Base-by-base conservation (phyloP, 2,113 vertebrate genomes). In the Rhagologus leucostigma region DNA sequence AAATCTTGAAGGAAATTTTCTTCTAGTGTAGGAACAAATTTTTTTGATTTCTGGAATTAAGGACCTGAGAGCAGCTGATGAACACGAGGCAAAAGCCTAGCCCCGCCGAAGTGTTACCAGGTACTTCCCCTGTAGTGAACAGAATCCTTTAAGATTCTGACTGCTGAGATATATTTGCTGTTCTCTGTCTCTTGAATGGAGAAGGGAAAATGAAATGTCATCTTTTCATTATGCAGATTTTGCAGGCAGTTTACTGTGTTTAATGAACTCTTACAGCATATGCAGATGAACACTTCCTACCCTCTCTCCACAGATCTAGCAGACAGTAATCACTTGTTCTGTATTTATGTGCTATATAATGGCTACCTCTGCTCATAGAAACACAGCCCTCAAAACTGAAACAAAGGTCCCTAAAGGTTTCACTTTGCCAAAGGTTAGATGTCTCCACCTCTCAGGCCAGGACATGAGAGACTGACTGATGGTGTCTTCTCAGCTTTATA, bases 271-370 rank as follows among this genome's bases (percentile, higher is more conserved):
- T 62, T 96, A 44, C 13, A 94, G 68, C 77, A 95, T 88, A 95
- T 91, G 96, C 83, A 94, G 84, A 88, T 97, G 85, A 97, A 67
- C 63, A 60, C 83, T 96, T 96, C 68, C 87, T 89, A 96, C 91
- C 67, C 35, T 7, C 90, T 88, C 53, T 84, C 41, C 93, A 77
- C 47, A 81, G 70, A 95, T 93, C 73, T 88, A 89, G 67, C 95
- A 91, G 74, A 94, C 33, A 33, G 29, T 74, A 64, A 94, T 95
- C 68, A 44, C 80, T 76, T 76, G 90, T 90, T 91, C 86, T 82
- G 16, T 84, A 88, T 90, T 97, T 96, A 80, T 75, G 22, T 87
- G 76, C 94, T 88, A 5, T 90, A 37, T 94, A 70, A 73, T 93
- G 83, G n/a, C 63, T 93, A 89, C 52, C 57, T 80, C 85, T 74